Evolutionary conservation across 2,113 vertebrate species (phyloP).

Genomic region (Indri indri): DNA sequence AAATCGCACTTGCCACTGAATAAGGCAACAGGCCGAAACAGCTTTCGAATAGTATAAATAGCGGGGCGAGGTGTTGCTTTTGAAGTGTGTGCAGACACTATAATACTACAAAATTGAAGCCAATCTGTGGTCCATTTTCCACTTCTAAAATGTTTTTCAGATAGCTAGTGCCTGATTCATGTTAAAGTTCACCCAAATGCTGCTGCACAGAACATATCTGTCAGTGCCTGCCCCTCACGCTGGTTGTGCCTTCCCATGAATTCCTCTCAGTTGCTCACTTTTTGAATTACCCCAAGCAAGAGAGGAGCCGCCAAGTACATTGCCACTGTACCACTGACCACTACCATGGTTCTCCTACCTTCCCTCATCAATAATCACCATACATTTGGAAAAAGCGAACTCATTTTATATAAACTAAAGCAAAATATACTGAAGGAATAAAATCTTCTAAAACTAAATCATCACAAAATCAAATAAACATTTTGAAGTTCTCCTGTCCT

Average conservation of each 20-base stretch:
- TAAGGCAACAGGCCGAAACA: not conserved
- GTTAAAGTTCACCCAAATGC: not conserved
- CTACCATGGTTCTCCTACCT: not conserved
- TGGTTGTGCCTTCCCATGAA: not conserved
- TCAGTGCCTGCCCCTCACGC: not conserved
- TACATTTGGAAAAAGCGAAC: not conserved
- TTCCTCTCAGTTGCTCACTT: not conserved
- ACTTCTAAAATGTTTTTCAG: constrained; percentile 31
- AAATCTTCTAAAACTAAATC: not conserved
- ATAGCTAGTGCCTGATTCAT: not conserved
- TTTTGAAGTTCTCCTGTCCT: not conserved
- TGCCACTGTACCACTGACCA: not conserved
- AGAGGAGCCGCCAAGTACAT: not conserved
- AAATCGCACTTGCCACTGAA: not conserved
- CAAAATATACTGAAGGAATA: not conserved
- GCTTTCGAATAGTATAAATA: not conserved
- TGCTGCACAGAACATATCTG: not conserved
- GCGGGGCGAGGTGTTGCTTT: not conserved
- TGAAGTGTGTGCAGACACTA: not conserved
- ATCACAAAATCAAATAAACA: not conserved
- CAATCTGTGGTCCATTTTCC: not conserved
- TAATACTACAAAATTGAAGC: not conserved
- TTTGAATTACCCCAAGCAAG: not conserved
- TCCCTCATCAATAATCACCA: not conserved
- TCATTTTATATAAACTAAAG: not conserved